Evolutionary conservation across 2,113 vertebrate genomes (phyloP), one percentile per base, ranked within the genome.

Genomic region (Arizona elegans): DNA sequence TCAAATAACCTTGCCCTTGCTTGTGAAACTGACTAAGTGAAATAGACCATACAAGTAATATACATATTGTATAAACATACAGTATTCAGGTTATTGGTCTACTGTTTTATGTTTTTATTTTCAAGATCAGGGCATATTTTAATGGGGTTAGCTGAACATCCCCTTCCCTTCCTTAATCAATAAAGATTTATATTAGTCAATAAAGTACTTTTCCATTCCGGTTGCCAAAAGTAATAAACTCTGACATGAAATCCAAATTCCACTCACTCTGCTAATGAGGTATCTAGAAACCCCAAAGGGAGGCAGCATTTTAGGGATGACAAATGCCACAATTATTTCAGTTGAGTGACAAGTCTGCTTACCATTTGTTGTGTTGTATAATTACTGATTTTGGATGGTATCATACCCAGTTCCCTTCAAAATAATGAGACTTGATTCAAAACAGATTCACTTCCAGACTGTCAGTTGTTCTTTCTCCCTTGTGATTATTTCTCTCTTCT

Each of bases 161-260:
- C 70, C 15, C 2, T 38, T 94, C 4, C 52, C 90, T 81, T 65
- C 58, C 94, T 59, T 6, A 94, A 81, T 96, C 91, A 90, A 94
- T 91, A 94, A 56, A 94, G 87, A 95, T 89, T 59, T 86, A 86
- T 96, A 91, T 54, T 94, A 29, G 81, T 95, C 93, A 92, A 94
- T 90, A 94, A n/a, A 53, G 23, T 95, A 90, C 94, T 96, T 97
- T 96, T 13, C 50, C 33, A 91, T 89, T 93, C 95, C 8, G 1
- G 86, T 93, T 96, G 95, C 33, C 92, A 91, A 33, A 90, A 90
- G 8, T 95, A 92, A 93, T 38, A 17, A 94, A 91, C 93, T 95
- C 96, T 93, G 92, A 88, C 86, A 95, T 92, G 92, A 24, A 88
- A 92, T 56, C 86, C 47, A 93, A 75, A 93, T 95, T 95, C 91